Conservation (phyloP, 2,888 invertebrate species). For the Leptarthrus brevirostris region DNA sequence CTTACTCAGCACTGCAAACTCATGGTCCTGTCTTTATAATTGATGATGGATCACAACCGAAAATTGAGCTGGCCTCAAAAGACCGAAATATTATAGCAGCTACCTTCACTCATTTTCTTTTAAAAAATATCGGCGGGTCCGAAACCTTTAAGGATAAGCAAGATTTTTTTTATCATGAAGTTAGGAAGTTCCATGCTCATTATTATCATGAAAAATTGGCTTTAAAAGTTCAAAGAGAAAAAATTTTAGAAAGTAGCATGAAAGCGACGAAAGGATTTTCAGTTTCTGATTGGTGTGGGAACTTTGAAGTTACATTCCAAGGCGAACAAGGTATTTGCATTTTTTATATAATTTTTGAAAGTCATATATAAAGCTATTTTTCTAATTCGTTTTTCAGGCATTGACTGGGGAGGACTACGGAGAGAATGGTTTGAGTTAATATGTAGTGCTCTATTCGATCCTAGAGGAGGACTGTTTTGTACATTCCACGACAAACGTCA, state of each 20-base stretch:
- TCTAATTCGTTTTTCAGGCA: slow-evolving; percentile 69
- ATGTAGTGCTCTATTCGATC: slow-evolving; percentile 88
- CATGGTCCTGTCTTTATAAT: slow-evolving; percentile 79
- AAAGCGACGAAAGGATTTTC: slow-evolving; percentile 87
- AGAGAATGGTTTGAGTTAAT: slow-evolving; percentile 95
- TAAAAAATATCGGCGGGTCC: slow-evolving; percentile 94
- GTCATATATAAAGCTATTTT: neutral
- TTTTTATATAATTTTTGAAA: neutral
- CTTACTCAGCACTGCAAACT: slow-evolving; percentile 65
- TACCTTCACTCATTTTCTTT: slow-evolving; percentile 88
- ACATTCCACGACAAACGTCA: slow-evolving; percentile 88
- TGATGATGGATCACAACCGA: slow-evolving; percentile 92
- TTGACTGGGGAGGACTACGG: slow-evolving; percentile 94
- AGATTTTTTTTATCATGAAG: slow-evolving; percentile 83
- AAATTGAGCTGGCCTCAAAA: slow-evolving; percentile 82
- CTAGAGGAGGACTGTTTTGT: slow-evolving; percentile 83
- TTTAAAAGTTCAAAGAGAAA: slow-evolving; percentile 83
- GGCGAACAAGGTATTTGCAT: slow-evolving; percentile 86
- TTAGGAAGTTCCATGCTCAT: slow-evolving; percentile 86
- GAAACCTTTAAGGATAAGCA: slow-evolving; percentile 90
- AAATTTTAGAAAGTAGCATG: slow-evolving; percentile 84
- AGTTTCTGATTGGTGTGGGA: slow-evolving; percentile 93
- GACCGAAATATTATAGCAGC: slow-evolving; percentile 93
- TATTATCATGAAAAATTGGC: slow-evolving; percentile 87
- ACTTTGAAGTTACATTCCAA: slow-evolving; percentile 91